These are phyloP conservation scores for Lepidochrysops patricia DNA, from an alignment of 2,888 invertebrate species.

Conservation along the genomic window DNA sequence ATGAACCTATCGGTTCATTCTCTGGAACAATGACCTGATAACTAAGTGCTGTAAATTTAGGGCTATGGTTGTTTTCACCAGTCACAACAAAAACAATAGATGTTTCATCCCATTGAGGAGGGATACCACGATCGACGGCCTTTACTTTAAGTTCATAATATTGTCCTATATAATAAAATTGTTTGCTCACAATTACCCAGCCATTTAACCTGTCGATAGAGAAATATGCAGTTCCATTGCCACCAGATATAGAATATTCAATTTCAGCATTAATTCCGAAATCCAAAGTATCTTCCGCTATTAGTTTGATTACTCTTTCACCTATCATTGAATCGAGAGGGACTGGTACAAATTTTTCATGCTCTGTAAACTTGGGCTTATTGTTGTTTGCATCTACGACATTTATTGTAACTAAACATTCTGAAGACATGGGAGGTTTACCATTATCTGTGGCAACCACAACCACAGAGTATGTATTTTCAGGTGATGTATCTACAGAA, in stretches of 20 bases:
- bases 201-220: conserved; percentile 83
- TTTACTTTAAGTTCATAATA: conserved; percentile 80
- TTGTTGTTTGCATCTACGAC: conserved; percentile 95
- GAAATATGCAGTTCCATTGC: conserved; percentile 86
- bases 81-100: conserved; percentile 85
- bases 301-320: conserved; percentile 81
- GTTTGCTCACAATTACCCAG: conserved; percentile 83
- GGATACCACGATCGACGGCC: conserved; percentile 91
- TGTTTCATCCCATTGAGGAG: conserved; percentile 86
- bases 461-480: conserved; percentile 90
- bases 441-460: conserved; percentile 96
- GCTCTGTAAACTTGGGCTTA: conserved; percentile 86
- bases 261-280: conserved; percentile 93
- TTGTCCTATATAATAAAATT: conserved; percentile 73
- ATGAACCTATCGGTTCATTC: conserved; percentile 89
- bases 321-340: conserved; percentile 83
- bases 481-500: conserved; percentile 86
- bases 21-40: conserved; percentile 94
- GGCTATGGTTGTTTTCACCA: conserved; percentile 86
- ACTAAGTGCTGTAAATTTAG: conserved; percentile 87
- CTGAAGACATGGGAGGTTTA: conserved; percentile 94
- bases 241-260: conserved; percentile 81
- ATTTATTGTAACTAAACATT: conserved; percentile 88
- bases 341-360: conserved; percentile 85
- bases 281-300: conserved; percentile 85